phyloP scores from a whole-genome alignment of 2,113 vertebrate species.

The Meleagris gallopavo region DNA sequence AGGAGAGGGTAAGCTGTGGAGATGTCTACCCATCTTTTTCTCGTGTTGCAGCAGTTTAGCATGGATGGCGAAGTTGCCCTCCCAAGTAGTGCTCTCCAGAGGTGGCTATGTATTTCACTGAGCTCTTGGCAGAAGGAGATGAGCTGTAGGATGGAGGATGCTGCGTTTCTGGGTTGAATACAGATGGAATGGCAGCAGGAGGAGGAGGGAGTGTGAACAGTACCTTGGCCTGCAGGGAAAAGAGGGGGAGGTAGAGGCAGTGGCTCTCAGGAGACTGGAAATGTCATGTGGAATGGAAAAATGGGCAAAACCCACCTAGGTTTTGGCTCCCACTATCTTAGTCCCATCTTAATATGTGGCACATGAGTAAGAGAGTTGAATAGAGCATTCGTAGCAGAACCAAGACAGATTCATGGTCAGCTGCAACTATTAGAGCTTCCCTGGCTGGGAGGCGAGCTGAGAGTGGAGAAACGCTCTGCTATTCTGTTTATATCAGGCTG shows the following conservation, averaged over 20 bases:
- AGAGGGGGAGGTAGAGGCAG: not conserved
- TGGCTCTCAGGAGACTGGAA: constrained; percentile 68
- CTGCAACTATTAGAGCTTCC: not conserved
- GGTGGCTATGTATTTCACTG: not conserved
- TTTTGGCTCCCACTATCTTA: not conserved
- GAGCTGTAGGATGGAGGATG: not conserved
- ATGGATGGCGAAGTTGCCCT: not conserved
- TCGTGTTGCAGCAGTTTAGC: not conserved
- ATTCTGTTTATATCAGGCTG: not conserved
- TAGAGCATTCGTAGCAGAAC: not conserved
- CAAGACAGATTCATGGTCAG: not conserved
- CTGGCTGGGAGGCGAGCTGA: not conserved
- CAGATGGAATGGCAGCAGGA: constrained; percentile 44
- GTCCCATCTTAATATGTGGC: not conserved
- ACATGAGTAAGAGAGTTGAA: not conserved
- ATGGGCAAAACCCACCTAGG: constrained; percentile 22
- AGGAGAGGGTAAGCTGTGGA: not conserved
- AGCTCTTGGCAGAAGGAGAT: not conserved
- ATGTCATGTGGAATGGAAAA: constrained; percentile 60
- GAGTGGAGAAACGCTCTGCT: not conserved
- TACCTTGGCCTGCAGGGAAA: not conserved
- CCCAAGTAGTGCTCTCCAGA: not conserved
- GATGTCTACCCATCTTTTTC: not conserved
- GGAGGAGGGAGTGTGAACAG: constrained; percentile 41
- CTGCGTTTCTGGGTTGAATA: not conserved